Percentiles rank a stretch among this genome's conserved stretches.
Evolutionary conservation across 2,797 vertebrate genomes (phyloP).

Genomic region (Podarcis siculus): DNA sequence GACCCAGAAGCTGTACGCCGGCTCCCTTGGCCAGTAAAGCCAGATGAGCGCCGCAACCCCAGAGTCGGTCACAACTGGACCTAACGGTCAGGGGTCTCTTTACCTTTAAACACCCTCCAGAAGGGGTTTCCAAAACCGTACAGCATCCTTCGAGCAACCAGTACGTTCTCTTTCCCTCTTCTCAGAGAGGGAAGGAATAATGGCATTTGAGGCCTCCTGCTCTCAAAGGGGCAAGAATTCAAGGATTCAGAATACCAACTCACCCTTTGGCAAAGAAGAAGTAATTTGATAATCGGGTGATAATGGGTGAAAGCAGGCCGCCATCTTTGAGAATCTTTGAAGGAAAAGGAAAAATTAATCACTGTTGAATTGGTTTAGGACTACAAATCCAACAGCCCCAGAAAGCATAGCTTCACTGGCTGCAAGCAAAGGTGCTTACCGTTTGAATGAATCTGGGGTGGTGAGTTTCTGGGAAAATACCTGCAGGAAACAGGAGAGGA

Average conservation of each 20-base stretch:
- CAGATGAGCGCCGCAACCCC: too few species aligned
- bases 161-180: background rate
- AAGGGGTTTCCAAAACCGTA: too few species aligned
- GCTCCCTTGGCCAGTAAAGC: too few species aligned
- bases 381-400: too few species aligned
- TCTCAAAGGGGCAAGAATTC: background rate
- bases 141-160: too few species aligned
- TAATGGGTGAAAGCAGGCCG: constrained; percentile 83
- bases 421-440: constrained; percentile 73
- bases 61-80: too few species aligned
- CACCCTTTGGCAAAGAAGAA: constrained; percentile 89
- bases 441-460: constrained; percentile 89
- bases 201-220: background rate
- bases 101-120: too few species aligned
- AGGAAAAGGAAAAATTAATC: background rate
- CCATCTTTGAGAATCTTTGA: constrained; percentile 92
- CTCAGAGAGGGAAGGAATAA: background rate
- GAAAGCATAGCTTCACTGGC: too few species aligned
- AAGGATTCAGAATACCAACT: constrained; percentile 44
- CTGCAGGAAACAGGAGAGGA: constrained; percentile 69
- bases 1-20: too few species aligned
- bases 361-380: too few species aligned
- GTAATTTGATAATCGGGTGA: constrained; percentile 89
- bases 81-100: too few species aligned
- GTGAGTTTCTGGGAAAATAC: constrained; percentile 91